Conservation (phyloP, 1,140 invertebrate genomes). For the Propsilocerus akamusi region DNA sequence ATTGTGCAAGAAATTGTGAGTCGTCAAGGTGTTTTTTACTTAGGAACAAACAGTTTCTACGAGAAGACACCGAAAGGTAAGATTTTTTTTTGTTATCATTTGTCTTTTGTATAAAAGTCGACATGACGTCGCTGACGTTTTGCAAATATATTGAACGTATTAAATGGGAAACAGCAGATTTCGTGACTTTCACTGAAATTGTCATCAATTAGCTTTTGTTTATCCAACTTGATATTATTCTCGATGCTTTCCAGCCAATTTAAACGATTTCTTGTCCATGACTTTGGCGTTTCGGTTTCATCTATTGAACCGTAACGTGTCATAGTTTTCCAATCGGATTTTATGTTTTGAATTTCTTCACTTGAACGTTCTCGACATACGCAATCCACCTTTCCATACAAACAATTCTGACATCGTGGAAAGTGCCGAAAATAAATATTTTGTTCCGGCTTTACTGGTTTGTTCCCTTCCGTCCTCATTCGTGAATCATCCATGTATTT, state of each 20-base stretch:
- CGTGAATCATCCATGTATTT: background rate
- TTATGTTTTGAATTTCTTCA: too few species aligned
- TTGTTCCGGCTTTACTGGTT: background rate
- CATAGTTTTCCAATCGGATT: background rate
- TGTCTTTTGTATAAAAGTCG: background rate
- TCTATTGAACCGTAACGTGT: background rate
- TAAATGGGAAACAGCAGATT: background rate
- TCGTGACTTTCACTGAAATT: background rate
- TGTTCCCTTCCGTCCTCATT: background rate
- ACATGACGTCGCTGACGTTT: background rate
- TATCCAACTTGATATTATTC: background rate
- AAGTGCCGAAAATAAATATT: too few species aligned
- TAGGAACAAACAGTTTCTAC: slow-evolving; percentile 40
- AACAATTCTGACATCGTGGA: too few species aligned
- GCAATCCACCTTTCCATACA: background rate
- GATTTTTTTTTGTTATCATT: slow-evolving; percentile 12
- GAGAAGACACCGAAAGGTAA: slow-evolving; percentile 49
- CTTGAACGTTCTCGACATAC: background rate
- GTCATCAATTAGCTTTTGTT: background rate
- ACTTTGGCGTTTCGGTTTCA: background rate
- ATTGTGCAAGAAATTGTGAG: slow-evolving; percentile 84
- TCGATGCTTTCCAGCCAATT: background rate
- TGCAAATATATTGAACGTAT: background rate
- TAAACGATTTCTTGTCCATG: background rate
- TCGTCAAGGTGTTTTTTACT: slow-evolving; percentile 72